Evolutionary conservation across 2,113 vertebrate genomes (phyloP), one percentile per base, ranked within the genome.

Genomic region (Calypte anna): DNA sequence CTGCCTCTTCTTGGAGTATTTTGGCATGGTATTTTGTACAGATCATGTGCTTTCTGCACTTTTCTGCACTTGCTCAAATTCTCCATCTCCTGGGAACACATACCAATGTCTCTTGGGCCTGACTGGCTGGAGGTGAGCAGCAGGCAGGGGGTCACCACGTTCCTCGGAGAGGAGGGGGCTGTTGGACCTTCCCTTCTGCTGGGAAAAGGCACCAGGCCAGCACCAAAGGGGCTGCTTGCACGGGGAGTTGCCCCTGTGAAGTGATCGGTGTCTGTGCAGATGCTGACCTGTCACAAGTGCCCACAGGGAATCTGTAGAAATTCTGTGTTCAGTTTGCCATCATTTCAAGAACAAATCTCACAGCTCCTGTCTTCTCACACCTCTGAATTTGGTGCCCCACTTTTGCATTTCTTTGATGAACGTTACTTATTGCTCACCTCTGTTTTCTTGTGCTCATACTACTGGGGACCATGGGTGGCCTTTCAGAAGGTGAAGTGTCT

Each of bases 271-370:
- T 16, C 77, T 62, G 9, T 22, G 64, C 53, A 22, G 51, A 7
- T 33, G 66, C 68, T 70, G 27, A 17, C 3, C 2, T 0, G 0
- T 31, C 70, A 21, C 0, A 0, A 59, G 46, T 0, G 0, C 40
- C 57, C 3, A 2, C 66, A 12, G 48, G 33, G 36, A 31, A 25
- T 10, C 13, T 83, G 55, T 10, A 22, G 62, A 66, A 70, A 43
- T 55, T 59, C 38, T n/a, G 10, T 7, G 10, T 22, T 58, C 27
- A 4, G 24, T 40, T 92, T 53, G 20, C 38, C 31, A 8, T 58
- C 12, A 1, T 48, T 81, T 67, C 53, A 70, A 51, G 77, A 48
- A 27, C 40, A 28, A 16, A 31, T 67, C 25, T 19, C 2, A 2
- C 44, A 19, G 30, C 48, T 77, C 40, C 46, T 43, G 12, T 33